Evolutionary conservation across 2,797 vertebrate genomes (phyloP), one percentile per base, ranked within the genome.

Genomic region (Poecilia picta): DNA sequence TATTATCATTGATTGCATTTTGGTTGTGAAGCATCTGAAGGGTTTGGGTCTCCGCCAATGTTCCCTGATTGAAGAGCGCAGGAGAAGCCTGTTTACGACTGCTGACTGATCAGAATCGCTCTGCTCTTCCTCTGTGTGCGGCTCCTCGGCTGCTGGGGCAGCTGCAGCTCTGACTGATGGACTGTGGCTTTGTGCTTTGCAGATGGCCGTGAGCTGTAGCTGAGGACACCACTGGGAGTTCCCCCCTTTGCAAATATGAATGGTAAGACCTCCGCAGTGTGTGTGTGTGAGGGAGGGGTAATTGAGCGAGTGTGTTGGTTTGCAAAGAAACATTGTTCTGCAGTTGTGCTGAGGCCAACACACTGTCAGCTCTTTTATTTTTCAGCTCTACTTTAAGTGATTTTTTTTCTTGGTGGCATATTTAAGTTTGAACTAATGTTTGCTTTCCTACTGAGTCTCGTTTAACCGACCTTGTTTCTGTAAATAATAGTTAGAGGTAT

Each of bases 211-310:
- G 68, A 89, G 81, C 87, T 76, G 81, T 82, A 91, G 92, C 91
- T 95, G 92, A 94, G 89, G 86, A 91, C 85, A 18, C 79, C 74
- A 33, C 76, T 73, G 12, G 89, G 86, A 95, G 82, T 86, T 74
- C 82, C 89, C 89, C 88, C 88, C 90, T 88, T 79, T 91, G 89
- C 90, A 84, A 92, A 89, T 10, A 95, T 95, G 94, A 95, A 94
- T 89, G 92, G 94, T 95, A 92, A 92, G 92, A 81, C 31, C 64
- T 64, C 79, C 89, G 83, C 49, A 49, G 20, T 43, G n/a, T 43
- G 51, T 74, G 43, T 55, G 43, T 72, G 43, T 41, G 25, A 36
- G 33, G 43, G 51, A 64, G 45, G 25, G 2, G 6, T 25, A 23
- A 28, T 4, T 62, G 28, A 73, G 15, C 64, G n/a, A 64, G 10